phyloP scores from a whole-genome alignment of 2,797 vertebrate species.

The Hypotaenidia okinawae region DNA sequence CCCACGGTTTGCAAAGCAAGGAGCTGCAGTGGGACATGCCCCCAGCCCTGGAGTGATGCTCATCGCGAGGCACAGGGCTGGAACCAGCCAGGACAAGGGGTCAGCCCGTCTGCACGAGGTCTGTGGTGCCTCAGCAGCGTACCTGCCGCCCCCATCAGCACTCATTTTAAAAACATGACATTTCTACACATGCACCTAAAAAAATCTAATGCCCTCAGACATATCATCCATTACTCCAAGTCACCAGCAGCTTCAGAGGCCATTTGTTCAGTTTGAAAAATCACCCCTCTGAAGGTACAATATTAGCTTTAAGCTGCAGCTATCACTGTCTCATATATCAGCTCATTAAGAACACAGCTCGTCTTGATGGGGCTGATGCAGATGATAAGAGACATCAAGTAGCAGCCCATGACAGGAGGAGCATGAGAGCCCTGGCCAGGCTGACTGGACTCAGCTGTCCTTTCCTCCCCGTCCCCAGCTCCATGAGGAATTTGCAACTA shows the following conservation, averaged over 20 bases:
- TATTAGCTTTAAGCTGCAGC: constrained; percentile 32
- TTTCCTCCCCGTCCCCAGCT: not conserved
- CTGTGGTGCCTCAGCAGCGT: accelerated
- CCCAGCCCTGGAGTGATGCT: accelerated
- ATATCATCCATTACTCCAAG: not conserved
- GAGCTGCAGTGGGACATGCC: not conserved
- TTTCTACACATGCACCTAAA: not conserved
- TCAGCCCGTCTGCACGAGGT: not conserved
- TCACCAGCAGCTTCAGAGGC: constrained; percentile 26
- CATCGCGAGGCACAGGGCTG: not conserved
- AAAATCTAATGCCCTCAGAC: not conserved
- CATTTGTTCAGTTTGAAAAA: constrained; percentile 63
- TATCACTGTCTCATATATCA: constrained; percentile 56
- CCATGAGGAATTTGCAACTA: not conserved
- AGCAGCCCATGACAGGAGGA: constrained; percentile 39
- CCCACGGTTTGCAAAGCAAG: not conserved
- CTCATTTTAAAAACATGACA: not conserved
- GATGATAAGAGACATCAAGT: constrained; percentile 57
- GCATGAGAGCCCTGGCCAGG: not conserved
- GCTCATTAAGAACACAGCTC: constrained; percentile 46
- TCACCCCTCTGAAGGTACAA: not conserved
- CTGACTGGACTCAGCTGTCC: constrained; percentile 53
- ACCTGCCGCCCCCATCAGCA: not conserved
- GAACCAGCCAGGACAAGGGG: accelerated
- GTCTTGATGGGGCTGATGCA: constrained; percentile 2